Percentiles rank a stretch among this genome's conserved stretches.
Evolutionary conservation across 2,888 invertebrate genomes (phyloP).

Genomic region (Eupithecia inturbata): DNA sequence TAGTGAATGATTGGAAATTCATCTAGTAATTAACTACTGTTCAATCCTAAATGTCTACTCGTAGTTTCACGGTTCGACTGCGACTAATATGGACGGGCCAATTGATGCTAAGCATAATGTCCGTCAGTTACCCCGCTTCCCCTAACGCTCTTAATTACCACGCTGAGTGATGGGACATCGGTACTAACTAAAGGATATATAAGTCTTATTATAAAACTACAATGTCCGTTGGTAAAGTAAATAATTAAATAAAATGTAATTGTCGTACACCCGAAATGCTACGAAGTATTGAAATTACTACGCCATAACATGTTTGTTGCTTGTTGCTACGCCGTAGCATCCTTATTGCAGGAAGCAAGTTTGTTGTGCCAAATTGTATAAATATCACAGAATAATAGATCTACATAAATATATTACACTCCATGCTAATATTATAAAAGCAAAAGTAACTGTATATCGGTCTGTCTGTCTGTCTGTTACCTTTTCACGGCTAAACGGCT

Average conservation of each 20-base stretch:
- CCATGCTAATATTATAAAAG: too few species aligned
- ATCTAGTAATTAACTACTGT: constrained; percentile 32
- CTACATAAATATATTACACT: too few species aligned
- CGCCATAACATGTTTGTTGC: too few species aligned
- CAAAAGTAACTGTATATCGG: too few species aligned
- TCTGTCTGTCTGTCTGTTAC: too few species aligned
- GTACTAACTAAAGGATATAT: neutral
- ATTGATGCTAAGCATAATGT: constrained; percentile 54
- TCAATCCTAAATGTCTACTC: constrained; percentile 46
- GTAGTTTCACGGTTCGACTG: constrained; percentile 56
- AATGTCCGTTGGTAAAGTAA: neutral
- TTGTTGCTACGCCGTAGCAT: too few species aligned
- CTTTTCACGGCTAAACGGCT: too few species aligned
- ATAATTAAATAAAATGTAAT: neutral
- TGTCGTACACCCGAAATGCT: neutral
- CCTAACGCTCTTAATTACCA: constrained; percentile 54
- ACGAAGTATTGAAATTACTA: neutral
- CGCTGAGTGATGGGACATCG: constrained; percentile 1
- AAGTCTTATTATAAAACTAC: neutral
- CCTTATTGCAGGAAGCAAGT: too few species aligned
- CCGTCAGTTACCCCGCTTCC: constrained; percentile 53
- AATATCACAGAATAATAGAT: too few species aligned
- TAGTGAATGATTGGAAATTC: constrained; percentile 16
- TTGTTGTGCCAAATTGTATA: too few species aligned
- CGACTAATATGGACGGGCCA: constrained; percentile 43